These are phyloP conservation scores for Hippocampus mohnikei DNA, from an alignment of 2,113 vertebrate genomes.

Conservation along the genomic window DNA sequence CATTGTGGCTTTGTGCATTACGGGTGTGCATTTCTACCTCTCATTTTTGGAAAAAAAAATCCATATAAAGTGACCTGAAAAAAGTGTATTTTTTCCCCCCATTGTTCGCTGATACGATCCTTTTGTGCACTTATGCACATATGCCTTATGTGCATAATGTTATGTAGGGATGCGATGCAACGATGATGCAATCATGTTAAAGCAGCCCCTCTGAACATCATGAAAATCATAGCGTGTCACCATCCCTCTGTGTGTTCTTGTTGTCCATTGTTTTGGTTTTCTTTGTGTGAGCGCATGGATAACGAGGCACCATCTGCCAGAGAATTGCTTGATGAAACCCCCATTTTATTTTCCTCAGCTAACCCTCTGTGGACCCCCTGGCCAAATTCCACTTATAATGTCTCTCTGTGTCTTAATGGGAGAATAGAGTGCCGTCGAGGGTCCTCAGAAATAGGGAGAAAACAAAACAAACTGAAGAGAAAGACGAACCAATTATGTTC, in stretches of 20 bases:
- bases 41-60: not conserved
- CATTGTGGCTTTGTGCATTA: not conserved
- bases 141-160: not conserved
- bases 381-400: constrained; percentile 23
- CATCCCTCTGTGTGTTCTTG: constrained; percentile 9
- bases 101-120: not conserved
- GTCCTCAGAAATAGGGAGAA: not conserved
- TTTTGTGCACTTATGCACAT: not conserved
- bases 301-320: constrained; percentile 63
- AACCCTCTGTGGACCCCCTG: constrained; percentile 30
- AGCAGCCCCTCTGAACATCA: not conserved
- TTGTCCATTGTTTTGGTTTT: constrained; percentile 50
- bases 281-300: constrained; percentile 40
- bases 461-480: not conserved
- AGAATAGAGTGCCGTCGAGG: not conserved
- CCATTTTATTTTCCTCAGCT: constrained; percentile 27
- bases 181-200: not conserved
- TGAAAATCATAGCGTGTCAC: constrained; percentile 2
- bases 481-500: not conserved
- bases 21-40: not conserved
- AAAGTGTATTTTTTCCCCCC: not conserved
- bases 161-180: not conserved
- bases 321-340: constrained; percentile 50
- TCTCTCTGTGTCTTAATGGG: constrained; percentile 16
- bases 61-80: not conserved